Conservation (phyloP, 2,797 vertebrate genomes). For the Pelochelys cantorii region DNA sequence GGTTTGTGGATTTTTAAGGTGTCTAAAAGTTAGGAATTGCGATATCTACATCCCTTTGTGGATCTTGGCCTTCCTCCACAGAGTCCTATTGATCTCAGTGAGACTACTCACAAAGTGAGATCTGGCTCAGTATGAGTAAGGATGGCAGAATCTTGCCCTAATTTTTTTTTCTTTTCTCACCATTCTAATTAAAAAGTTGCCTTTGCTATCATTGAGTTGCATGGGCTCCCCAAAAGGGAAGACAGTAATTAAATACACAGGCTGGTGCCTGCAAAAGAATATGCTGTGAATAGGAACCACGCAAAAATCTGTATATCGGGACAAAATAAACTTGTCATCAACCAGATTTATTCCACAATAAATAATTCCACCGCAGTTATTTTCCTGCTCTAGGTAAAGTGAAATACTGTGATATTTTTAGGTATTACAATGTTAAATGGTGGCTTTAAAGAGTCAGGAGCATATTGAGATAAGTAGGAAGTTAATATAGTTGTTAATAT, state of each 20-base stretch:
- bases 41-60: neutral
- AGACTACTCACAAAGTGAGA: neutral
- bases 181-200: neutral
- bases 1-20: neutral
- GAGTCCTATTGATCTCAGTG: neutral
- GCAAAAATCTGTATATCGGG: constrained; percentile 19
- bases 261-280: constrained; percentile 6
- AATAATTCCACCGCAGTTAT: neutral
- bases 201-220: neutral
- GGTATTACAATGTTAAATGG: neutral
- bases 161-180: neutral
- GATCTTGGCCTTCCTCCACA: neutral
- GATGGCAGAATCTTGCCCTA: neutral
- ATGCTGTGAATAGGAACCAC: neutral
- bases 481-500: too few relatives aligned
- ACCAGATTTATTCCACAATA: neutral
- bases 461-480: neutral
- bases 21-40: neutral
- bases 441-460: neutral
- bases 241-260: constrained; percentile 1
- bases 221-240: neutral
- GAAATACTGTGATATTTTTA: neutral
- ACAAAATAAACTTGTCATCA: constrained; percentile 20
- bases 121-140: neutral
- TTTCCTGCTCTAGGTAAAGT: neutral